A percentile compares a stretch with the other conserved stretches of the same genome.
Conservation (phyloP, 2,888 invertebrate species). For the Boloria euphrosyne region DNA sequence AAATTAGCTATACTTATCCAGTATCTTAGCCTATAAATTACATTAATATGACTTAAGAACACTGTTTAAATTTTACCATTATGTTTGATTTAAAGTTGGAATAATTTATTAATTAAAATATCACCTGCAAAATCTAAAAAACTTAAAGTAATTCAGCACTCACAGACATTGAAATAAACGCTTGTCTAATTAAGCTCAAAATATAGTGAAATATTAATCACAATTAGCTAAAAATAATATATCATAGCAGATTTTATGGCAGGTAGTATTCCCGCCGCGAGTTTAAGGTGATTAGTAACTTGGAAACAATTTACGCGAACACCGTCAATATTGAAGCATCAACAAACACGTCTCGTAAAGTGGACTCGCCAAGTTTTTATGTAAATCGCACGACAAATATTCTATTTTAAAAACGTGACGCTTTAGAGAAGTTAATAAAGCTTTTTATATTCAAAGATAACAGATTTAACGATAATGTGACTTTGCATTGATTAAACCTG, state of each 20-base stretch:
- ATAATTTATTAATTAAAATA: no score
- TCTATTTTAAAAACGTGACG: conserved; percentile 16
- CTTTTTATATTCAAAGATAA: conserved; percentile 23
- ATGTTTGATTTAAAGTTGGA: no score
- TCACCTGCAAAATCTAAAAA: no score
- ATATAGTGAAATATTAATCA: conserved; percentile 9
- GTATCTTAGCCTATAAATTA: neutral
- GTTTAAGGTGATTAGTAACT: neutral
- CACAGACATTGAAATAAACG: neutral
- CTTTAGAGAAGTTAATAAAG: conserved; percentile 5
- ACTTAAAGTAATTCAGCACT: neutral
- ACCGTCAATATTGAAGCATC: neutral
- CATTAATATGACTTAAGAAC: neutral
- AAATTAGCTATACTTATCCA: neutral
- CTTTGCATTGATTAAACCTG: neutral
- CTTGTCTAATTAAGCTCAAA: conserved; percentile 10
- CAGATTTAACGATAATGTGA: conserved; percentile 17
- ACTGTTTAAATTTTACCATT: no score
- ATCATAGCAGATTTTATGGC: neutral
- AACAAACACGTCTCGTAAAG: neutral
- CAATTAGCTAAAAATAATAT: neutral
- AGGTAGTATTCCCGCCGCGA: neutral
- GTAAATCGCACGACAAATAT: conserved; percentile 20
- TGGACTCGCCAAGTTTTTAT: conserved; percentile 19
- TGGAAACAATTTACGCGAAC: conserved; percentile 2